Evolutionary conservation across 2,797 vertebrate species (phyloP).

Genomic region (Spinus olivaceus): DNA sequence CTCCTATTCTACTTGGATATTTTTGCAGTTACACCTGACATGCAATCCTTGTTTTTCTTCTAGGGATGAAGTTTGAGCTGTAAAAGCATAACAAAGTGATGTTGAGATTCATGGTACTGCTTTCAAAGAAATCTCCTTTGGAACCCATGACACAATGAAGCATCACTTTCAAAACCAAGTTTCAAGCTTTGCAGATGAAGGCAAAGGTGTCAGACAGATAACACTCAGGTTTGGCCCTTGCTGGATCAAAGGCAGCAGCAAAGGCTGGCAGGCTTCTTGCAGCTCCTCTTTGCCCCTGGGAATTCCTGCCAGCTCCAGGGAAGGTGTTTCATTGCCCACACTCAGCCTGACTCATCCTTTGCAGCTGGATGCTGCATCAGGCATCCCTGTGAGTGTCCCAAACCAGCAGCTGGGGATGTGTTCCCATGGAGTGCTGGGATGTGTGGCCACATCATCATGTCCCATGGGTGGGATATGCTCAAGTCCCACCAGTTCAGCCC

Average conservation of each 20-base stretch:
- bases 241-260: background rate
- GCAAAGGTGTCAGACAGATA: background rate
- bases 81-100: background rate
- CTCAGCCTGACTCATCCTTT: background rate
- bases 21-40: background rate
- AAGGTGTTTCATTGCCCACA: background rate
- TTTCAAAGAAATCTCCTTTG: background rate
- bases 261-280: background rate
- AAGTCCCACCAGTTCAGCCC: background rate
- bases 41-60: background rate
- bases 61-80: background rate
- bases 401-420: background rate
- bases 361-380: background rate
- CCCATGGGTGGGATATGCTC: background rate
- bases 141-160: fast-evolving
- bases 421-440: background rate
- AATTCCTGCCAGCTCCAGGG: background rate
- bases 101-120: background rate
- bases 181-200: background rate
- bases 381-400: background rate
- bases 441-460: background rate
- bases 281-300: background rate
- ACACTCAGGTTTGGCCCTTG: background rate
- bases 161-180: background rate
- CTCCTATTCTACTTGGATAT: background rate